Evolutionary conservation across 2,888 invertebrate genomes (phyloP).

Genomic region (Gerris lacustris): DNA sequence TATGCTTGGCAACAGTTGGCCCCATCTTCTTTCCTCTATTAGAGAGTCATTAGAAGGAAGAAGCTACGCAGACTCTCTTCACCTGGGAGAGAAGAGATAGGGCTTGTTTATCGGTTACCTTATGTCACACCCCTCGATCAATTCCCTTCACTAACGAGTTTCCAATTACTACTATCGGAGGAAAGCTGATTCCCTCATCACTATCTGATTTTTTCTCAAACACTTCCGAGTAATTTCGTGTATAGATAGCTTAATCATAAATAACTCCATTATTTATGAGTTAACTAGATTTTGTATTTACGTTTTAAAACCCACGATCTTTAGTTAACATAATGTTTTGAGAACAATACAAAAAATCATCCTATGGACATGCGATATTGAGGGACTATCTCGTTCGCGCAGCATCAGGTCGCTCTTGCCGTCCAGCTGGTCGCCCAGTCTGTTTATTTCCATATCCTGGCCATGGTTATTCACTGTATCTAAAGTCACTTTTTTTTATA

Average conservation of each 20-base stretch:
- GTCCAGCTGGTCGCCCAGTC: too few species aligned
- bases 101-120: constrained; percentile 5
- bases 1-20: not conserved
- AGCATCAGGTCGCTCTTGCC: too few species aligned
- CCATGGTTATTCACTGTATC: too few species aligned
- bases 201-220: not conserved
- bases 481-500: too few species aligned
- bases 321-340: too few species aligned
- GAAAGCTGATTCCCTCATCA: not conserved
- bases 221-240: not conserved
- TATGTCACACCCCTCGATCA: not conserved
- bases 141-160: not conserved
- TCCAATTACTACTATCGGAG: not conserved
- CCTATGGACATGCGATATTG: too few species aligned
- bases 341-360: too few species aligned
- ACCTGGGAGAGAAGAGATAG: not conserved
- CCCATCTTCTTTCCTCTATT: not conserved
- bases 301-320: too few species aligned
- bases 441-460: too few species aligned
- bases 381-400: too few species aligned
- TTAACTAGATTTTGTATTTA: not conserved
- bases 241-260: not conserved
- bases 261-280: not conserved
- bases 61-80: not conserved
- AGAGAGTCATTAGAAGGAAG: not conserved